Conservation (phyloP, 2,888 invertebrate genomes). For the Galeopsomyia nigrocyanea region DNA sequence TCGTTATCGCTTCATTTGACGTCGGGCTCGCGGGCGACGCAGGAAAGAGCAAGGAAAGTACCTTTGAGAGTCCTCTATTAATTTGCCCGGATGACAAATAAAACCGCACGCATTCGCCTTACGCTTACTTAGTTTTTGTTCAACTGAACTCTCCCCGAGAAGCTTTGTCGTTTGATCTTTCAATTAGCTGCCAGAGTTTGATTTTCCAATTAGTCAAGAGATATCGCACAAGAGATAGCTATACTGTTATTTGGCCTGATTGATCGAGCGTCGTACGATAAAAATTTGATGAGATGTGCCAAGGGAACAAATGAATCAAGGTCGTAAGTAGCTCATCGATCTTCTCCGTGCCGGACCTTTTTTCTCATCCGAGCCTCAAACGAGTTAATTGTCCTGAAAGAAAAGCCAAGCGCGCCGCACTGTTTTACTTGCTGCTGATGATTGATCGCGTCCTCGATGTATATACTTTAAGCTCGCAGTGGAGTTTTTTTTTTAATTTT, state of each 20-base stretch:
- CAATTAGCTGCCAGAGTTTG: too few species aligned
- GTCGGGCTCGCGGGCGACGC: constrained; percentile 3
- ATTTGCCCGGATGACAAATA: constrained; percentile 28
- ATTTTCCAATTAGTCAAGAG: too few species aligned
- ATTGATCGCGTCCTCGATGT: constrained; percentile 26
- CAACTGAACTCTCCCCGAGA: background rate
- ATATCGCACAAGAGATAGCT: too few species aligned
- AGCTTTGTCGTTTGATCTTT: too few species aligned
- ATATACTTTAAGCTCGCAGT: background rate
- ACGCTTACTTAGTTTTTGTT: background rate
- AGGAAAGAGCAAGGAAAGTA: background rate
- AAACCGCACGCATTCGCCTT: background rate
- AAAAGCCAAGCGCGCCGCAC: constrained; percentile 12
- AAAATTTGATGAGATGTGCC: too few species aligned
- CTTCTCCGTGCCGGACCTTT: background rate
- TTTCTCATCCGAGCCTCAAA: background rate
- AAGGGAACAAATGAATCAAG: too few species aligned
- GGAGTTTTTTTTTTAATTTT: background rate
- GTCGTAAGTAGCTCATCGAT: too few species aligned
- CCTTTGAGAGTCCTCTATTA: constrained; percentile 21
- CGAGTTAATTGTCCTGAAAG: constrained; percentile 28
- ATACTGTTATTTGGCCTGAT: too few species aligned
- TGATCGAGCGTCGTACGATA: too few species aligned
- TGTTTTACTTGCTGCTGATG: background rate
- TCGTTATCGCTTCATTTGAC: constrained; percentile 37